phyloP scores from a whole-genome alignment of 1,140 invertebrate genomes.

The Aricia agestis region DNA sequence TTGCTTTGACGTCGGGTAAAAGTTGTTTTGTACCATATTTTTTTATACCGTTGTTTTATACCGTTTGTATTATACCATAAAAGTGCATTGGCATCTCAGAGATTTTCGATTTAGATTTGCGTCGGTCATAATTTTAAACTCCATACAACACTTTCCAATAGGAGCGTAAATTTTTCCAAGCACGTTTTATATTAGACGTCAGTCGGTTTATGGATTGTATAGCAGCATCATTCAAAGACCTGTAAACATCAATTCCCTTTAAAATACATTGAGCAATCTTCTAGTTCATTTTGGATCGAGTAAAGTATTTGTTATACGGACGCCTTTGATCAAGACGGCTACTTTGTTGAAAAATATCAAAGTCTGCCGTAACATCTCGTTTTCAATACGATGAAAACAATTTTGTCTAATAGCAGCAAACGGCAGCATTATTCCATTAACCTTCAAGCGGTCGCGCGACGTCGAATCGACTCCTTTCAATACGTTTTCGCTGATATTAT shows the following conservation, averaged over 20 bases:
- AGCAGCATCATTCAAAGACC: background rate
- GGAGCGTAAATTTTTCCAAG: conserved; percentile 1
- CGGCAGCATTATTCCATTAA: too few species aligned
- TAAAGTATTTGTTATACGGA: background rate
- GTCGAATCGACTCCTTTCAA: too few species aligned
- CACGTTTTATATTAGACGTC: conserved; percentile 14
- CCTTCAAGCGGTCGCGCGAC: too few species aligned
- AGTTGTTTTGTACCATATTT: too few species aligned
- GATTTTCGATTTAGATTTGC: conserved; percentile 22
- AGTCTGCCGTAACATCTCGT: too few species aligned
- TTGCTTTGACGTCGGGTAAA: background rate
- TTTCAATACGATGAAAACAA: too few species aligned
- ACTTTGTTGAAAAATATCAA: background rate
- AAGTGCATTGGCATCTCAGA: background rate
- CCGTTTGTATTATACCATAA: background rate
- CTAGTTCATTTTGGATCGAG: background rate
- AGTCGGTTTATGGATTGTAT: background rate
- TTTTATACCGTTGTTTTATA: too few species aligned
- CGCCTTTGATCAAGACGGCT: background rate
- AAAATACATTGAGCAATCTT: background rate
- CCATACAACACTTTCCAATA: conserved; percentile 1
- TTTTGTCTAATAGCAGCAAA: too few species aligned
- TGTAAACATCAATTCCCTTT: background rate
- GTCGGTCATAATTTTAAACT: conserved; percentile 4
- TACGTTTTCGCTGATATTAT: too few species aligned